Base-by-base conservation (phyloP, 2,797 vertebrate species). In the Rallus crepitans region DNA sequence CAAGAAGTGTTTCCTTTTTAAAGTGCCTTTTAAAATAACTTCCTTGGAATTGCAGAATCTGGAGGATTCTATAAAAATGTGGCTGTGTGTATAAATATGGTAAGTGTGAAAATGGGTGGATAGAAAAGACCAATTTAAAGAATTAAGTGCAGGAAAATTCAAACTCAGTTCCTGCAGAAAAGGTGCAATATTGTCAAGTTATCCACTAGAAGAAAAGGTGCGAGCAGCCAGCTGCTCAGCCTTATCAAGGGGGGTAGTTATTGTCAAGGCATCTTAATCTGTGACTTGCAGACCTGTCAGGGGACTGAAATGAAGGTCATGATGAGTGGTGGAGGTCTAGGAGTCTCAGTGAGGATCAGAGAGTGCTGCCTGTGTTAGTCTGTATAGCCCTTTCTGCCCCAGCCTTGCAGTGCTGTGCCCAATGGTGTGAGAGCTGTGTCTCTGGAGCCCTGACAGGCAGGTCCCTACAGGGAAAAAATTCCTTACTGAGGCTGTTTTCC, bases 11-110 rank as follows among this genome's bases (percentile, higher is more conserved):
- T 96, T 89, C 69, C 24, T 65, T 89, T 90, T 83, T 75, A 39
- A 30, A 68, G 4, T 25, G 7, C 59, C 72, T 92, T 91, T 91
- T 80, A 91, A 93, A 95, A 96, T 94, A 95, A 71, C 69, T 85
- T 90, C 18, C 45, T 73, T 55, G 42, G n/a, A 91, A 88, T 87
- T 83, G 71, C 18, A 68, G 75, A 86, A 86, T 91, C 72, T 45
- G 61, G 30, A 87, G 24, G 35, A 56, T 89, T 96, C 77, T 71
- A 64, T 77, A 24, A 81, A 94, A 71, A 86, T 20, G 3, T 17
- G 21, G 61, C 42, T 12, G 16, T 42, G 7, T 75, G 20, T 53
- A 23, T 75, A 65, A 66, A 56, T 35, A 25, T 31, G 31, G 17
- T 28, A 35, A 90, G 37, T 59, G 24, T 65, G 52, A 77, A 89